Percentiles rank a stretch among this genome's conserved stretches.
Conservation (phyloP, 1,140 invertebrate species). For the Tetranychus cinnabarinus region DNA sequence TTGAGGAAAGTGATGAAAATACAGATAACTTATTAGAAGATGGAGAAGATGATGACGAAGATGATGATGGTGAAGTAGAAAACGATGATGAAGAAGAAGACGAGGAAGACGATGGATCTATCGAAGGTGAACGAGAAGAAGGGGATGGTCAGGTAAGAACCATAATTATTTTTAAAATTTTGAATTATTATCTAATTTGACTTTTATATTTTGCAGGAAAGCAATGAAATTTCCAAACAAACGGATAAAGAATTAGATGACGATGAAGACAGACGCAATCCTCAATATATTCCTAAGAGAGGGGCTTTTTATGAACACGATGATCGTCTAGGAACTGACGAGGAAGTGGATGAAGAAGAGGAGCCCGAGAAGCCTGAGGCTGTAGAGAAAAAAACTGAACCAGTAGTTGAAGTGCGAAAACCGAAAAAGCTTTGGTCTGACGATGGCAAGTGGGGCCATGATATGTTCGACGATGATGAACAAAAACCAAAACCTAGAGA, state of each 20-base stretch:
- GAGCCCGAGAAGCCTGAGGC: conserved; percentile 21
- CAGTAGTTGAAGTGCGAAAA: conserved; percentile 4
- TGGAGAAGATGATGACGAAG: not conserved
- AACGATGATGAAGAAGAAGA: not conserved
- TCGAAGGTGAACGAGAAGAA: not conserved
- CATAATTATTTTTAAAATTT: not conserved
- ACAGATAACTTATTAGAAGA: not conserved
- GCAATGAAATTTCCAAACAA: not conserved
- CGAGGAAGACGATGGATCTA: not conserved
- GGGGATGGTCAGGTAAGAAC: not conserved
- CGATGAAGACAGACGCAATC: conserved; percentile 83
- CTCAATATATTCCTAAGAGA: conserved; percentile 83
- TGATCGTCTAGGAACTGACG: conserved; percentile 38
- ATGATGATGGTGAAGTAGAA: not conserved
- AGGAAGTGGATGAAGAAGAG: conserved; percentile 28
- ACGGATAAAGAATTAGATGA: conserved; percentile 31
- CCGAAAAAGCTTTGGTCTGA: conserved; percentile 27
- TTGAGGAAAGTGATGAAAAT: conserved; percentile 17
- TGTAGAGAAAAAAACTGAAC: not conserved
- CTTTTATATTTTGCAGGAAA: not conserved
- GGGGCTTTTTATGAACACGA: conserved; percentile 93
- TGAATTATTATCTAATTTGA: not conserved
- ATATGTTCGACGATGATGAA: conserved; percentile 51
- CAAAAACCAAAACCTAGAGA: conserved; percentile 64
- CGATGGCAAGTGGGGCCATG: conserved; percentile 63